Evolutionary conservation across 2,888 invertebrate genomes (phyloP).

Genomic region (Zelleria hepariella): DNA sequence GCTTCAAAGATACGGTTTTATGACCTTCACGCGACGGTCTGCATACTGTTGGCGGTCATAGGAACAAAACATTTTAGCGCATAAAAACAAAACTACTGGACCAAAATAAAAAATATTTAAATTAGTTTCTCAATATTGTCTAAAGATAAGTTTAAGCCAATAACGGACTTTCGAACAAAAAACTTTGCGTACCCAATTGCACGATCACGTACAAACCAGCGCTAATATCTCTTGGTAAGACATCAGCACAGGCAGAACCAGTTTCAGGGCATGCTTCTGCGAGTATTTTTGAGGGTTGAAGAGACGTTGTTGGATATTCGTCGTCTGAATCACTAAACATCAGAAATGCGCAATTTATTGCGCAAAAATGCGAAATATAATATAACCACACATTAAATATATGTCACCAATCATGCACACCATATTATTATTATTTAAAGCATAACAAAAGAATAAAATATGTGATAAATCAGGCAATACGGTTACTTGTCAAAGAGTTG

Average conservation of each 20-base stretch:
- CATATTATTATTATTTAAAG: neutral
- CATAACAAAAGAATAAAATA: neutral
- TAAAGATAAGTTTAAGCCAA: too few relatives aligned
- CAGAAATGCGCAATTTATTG: slow-evolving; percentile 10
- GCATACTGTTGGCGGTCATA: too few relatives aligned
- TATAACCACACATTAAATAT: slow-evolving; percentile 11
- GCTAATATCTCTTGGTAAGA: slow-evolving; percentile 14
- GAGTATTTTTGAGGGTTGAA: slow-evolving; percentile 12
- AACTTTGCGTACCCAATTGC: too few relatives aligned
- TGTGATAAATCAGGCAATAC: slow-evolving; percentile 9
- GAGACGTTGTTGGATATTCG: slow-evolving; percentile 13
- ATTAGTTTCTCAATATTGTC: too few relatives aligned
- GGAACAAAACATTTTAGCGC: too few relatives aligned
- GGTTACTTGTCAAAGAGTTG: slow-evolving; percentile 11
- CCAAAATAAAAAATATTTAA: too few relatives aligned
- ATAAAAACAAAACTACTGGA: too few relatives aligned
- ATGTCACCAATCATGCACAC: slow-evolving; percentile 1
- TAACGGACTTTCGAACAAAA: too few relatives aligned
- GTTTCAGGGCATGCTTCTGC: slow-evolving; percentile 12
- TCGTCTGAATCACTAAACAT: slow-evolving; percentile 10
- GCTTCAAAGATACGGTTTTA: too few relatives aligned
- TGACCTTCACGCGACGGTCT: too few relatives aligned
- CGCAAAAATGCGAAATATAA: slow-evolving; percentile 12
- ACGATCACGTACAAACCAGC: slow-evolving; percentile 16
- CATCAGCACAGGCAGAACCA: slow-evolving; percentile 7